A percentile compares a stretch with the other conserved stretches of the same genome.
Evolutionary conservation across 2,113 vertebrate genomes (phyloP).

Genomic region (Vulpes ferrilata): DNA sequence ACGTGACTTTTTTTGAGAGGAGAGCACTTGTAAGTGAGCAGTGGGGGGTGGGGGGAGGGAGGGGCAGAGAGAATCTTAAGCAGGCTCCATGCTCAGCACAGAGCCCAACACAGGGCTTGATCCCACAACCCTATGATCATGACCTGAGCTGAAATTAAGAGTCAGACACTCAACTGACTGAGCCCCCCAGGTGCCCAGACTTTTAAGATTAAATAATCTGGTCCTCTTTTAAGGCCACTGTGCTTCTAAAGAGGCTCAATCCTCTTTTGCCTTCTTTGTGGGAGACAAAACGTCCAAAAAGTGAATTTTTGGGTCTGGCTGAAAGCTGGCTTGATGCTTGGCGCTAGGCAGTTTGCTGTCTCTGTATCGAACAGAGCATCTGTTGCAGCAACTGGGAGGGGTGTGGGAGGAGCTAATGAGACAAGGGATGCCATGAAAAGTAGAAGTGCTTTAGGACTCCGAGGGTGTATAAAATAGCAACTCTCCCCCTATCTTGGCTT

Average conservation of each 20-base stretch:
- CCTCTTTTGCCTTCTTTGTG: not conserved
- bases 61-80: not conserved
- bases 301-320: not conserved
- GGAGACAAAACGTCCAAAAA: not conserved
- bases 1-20: not conserved
- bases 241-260: not conserved
- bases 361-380: rapidly evolving
- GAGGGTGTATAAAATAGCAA: not conserved
- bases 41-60: not conserved
- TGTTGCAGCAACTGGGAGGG: not conserved
- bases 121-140: not conserved
- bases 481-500: not conserved
- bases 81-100: not conserved
- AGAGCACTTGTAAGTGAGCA: not conserved
- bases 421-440: not conserved
- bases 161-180: not conserved
- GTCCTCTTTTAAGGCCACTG: not conserved
- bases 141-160: not conserved
- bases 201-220: not conserved
- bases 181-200: too few relatives aligned
- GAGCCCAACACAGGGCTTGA: not conserved
- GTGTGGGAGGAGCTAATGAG: not conserved
- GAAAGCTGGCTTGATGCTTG: not conserved
- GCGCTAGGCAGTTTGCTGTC: not conserved
- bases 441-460: not conserved